Conservation (phyloP, 2,113 vertebrate genomes). For the Toxotes jaculatrix region DNA sequence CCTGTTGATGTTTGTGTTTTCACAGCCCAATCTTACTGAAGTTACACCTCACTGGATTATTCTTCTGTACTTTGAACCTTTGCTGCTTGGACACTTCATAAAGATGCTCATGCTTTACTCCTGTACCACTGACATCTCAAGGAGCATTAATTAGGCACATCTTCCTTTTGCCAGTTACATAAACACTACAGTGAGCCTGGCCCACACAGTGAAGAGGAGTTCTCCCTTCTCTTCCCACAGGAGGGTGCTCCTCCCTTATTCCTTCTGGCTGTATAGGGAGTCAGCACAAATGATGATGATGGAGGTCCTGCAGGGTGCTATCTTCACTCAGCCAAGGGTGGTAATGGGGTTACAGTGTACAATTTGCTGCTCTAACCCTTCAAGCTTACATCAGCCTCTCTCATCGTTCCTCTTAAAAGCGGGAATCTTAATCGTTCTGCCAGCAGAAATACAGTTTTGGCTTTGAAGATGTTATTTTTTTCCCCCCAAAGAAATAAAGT, state of each 20-base stretch:
- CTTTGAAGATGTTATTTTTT: conserved; percentile 69
- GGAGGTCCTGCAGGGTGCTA: conserved; percentile 51
- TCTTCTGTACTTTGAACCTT: not conserved
- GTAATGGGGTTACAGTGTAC: conserved; percentile 64
- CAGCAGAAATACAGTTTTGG: conserved; percentile 59
- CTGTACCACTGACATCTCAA: not conserved
- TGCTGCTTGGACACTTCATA: not conserved
- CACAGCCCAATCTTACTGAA: not conserved
- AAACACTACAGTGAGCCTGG: not conserved
- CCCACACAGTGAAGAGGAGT: not conserved
- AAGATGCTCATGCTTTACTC: not conserved
- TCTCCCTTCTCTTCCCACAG: conserved; percentile 48
- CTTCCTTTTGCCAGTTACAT: conserved; percentile 3
- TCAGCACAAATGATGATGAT: conserved; percentile 48
- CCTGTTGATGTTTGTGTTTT: not conserved
- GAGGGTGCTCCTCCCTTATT: conserved; percentile 44
- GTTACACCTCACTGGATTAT: too few species aligned
- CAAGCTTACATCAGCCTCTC: conserved; percentile 59
- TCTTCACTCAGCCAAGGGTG: conserved; percentile 50
- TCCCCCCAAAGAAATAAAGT: conserved; percentile 41
- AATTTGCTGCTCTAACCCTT: conserved; percentile 56
- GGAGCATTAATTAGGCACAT: not conserved
- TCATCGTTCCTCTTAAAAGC: conserved; percentile 59
- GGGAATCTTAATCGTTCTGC: conserved; percentile 62
- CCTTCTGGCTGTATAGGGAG: conserved; percentile 21